Base-by-base conservation (phyloP, 2,797 vertebrate genomes). In the Florisuga fusca region DNA sequence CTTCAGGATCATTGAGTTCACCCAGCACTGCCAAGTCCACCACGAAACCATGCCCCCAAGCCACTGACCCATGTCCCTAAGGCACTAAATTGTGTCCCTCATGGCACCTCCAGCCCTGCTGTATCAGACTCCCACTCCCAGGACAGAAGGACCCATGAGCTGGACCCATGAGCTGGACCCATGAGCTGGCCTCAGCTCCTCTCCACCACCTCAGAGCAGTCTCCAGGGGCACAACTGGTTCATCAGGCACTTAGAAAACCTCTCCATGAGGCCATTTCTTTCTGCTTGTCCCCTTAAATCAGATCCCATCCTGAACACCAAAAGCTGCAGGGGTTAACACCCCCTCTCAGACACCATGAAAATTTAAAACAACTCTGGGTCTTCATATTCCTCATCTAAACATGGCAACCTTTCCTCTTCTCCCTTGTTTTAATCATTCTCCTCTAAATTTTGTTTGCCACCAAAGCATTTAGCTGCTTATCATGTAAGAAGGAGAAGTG, bases 111-210 rank as follows among this genome's bases (percentile, higher is more conserved):
- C 88, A 27, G 50, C 51, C 55, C 43, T 20, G 9, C 36, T 80
- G 34, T 46, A 13, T 50, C 67, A 72, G 15, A 36, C 2, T 55
- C 29, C 10, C 23, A 5, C 59, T 23, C 16, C 21, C 4, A 81
- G 45, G 45, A 36, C 31, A 77, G 59, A 33, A 59, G 34, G 83
- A 8, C 10, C 31, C 45, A 83, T 68, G 13, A 27, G 46, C 22
- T 6, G 15, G 31, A 7, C 12, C 0, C 0, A 6, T 31, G 54
- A 84, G 17, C 17, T 29, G 15, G 31, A 7, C 12, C 0, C 0
- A 6, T 31, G 54, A 84, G 17, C 17, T 29, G 29, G 18, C 48
- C 23, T 67, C 50, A 22, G 22, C 38, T 64, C 25, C 38, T 26
- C 48, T 50, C 23, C 10, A 1, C 36, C 17, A 41, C 33, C 41